Conservation (phyloP, 1,140 invertebrate genomes). For the Dysdera silvatica region DNA sequence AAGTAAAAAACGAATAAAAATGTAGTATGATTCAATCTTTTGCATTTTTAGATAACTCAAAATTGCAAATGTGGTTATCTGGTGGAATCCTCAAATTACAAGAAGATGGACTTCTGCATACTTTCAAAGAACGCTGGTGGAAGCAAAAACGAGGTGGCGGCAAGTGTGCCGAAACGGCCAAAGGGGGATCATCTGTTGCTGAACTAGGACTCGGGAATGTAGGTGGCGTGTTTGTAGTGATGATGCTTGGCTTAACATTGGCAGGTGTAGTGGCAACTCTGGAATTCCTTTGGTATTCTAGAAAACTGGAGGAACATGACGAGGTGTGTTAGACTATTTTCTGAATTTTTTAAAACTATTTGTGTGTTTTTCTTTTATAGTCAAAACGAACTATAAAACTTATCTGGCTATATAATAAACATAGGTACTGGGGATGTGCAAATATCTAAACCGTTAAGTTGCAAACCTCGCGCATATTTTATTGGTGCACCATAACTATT, state of each 20-base stretch:
- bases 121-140: conserved; percentile 45
- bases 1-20: too few relatives aligned
- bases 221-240: conserved; percentile 50
- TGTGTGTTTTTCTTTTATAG: too few relatives aligned
- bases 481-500: background rate
- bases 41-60: background rate
- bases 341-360: too few relatives aligned
- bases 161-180: conserved; percentile 27
- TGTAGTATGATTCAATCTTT: too few relatives aligned
- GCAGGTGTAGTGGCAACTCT: conserved; percentile 34
- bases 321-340: conserved; percentile 24
- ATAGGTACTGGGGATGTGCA: background rate
- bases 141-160: conserved; percentile 38
- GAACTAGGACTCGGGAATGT: conserved; percentile 41
- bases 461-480: background rate
- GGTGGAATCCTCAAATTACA: conserved; percentile 46
- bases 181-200: conserved; percentile 24
- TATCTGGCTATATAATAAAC: conserved; percentile 11
- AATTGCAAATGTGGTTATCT: conserved; percentile 38
- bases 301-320: conserved; percentile 19
- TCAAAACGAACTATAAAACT: background rate
- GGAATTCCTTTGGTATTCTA: conserved; percentile 35
- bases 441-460: background rate
- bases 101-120: conserved; percentile 45
- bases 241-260: conserved; percentile 45